phyloP scores from a whole-genome alignment of 2,888 invertebrate genomes.

The Caenorhabditis afra region DNA sequence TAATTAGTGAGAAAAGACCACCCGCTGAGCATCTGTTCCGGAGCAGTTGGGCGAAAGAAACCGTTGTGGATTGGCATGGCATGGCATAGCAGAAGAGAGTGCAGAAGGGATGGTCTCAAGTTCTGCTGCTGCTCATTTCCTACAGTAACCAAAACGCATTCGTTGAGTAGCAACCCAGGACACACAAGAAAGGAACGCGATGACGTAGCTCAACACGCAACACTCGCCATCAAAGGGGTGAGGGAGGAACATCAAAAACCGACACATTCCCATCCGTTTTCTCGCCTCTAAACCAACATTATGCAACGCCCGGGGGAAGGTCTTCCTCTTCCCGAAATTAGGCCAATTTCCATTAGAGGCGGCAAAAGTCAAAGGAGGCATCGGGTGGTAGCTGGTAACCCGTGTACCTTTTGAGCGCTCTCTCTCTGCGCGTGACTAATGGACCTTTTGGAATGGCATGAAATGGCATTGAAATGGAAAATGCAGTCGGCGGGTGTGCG shows the following conservation, averaged over 20 bases:
- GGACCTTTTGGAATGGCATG: constrained; percentile 16
- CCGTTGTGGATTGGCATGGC: not conserved
- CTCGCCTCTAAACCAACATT: constrained; percentile 23
- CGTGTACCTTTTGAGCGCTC: constrained; percentile 16
- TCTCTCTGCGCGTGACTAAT: constrained; percentile 7
- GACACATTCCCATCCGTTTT: constrained; percentile 12
- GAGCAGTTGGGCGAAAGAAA: not conserved
- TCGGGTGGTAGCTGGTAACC: not conserved
- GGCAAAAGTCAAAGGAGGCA: constrained; percentile 3
- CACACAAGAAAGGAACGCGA: too few species aligned
- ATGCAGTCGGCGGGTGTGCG: not conserved
- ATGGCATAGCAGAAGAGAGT: too few species aligned
- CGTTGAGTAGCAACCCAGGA: too few species aligned
- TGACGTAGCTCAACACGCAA: too few species aligned
- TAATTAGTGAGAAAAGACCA: constrained; percentile 36
- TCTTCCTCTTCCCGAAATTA: constrained; percentile 18
- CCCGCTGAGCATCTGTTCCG: constrained; percentile 46
- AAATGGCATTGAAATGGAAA: not conserved
- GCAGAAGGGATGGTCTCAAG: too few species aligned
- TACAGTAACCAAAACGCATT: too few species aligned
- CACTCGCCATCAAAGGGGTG: too few species aligned
- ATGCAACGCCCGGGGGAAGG: constrained; percentile 28
- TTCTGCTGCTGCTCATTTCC: too few species aligned
- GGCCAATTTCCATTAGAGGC: constrained; percentile 38
- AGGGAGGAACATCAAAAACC: constrained; percentile 15